Conservation (phyloP, 1,140 invertebrate genomes). For the Meloidogyne floridensis region DNA sequence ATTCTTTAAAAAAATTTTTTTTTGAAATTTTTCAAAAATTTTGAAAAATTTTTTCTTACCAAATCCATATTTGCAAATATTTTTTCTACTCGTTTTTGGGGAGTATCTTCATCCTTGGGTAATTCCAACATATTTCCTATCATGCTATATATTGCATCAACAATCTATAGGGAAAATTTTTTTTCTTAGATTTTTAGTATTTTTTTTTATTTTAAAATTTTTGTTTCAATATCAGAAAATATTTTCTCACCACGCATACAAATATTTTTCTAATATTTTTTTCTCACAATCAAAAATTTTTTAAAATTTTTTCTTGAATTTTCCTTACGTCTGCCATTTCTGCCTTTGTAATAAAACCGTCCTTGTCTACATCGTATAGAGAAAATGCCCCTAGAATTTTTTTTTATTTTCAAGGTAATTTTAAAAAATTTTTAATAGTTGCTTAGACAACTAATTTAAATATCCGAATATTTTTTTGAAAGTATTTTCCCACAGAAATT, state of each 20-base stretch:
- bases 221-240: no score
- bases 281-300: neutral
- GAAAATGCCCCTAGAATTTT: slow-evolving; percentile 68
- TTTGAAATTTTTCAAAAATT: neutral
- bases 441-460: neutral
- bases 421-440: neutral
- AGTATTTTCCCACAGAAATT: no score
- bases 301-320: neutral
- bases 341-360: slow-evolving; percentile 69
- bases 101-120: slow-evolving; percentile 70
- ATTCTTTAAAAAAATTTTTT: slow-evolving; percentile 64
- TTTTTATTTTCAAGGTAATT: neutral
- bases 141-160: slow-evolving; percentile 69
- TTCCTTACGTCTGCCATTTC: slow-evolving; percentile 42
- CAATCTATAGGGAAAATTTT: slow-evolving; percentile 64
- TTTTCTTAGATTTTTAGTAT: no score
- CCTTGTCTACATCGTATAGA: slow-evolving; percentile 70
- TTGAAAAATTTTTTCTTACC: slow-evolving; percentile 54
- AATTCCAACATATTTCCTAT: slow-evolving; percentile 69
- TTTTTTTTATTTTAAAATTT: no score
- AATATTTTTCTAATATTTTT: neutral
- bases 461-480: no score
- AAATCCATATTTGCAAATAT: slow-evolving; percentile 71
- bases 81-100: slow-evolving; percentile 69
- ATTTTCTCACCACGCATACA: no score